Base-by-base conservation (phyloP, 2,797 vertebrate species). In the Vipera latastei region DNA sequence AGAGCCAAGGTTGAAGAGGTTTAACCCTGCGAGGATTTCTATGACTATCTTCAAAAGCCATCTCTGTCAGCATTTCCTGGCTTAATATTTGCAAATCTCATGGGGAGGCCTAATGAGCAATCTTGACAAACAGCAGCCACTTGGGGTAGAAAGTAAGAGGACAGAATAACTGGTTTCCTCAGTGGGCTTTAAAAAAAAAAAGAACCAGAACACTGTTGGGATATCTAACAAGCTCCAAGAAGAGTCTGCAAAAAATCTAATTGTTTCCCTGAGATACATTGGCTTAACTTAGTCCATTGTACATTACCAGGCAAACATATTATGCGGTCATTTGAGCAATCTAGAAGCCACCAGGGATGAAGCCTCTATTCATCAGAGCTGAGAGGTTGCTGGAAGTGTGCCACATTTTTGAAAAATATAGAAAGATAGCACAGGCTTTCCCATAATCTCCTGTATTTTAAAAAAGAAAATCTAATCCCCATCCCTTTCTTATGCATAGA, bases 1-100 rank as follows among this genome's bases (percentile, higher is more conserved):
- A 96, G 92, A 94, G n/a, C 93, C 95, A 94, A 93, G 92, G 28
- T 8, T 89, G 88, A 93, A 90, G 93, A 92, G 92, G 63, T 92
- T 90, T 96, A 90, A 86, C 91, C 0, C 1, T 93, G 44, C 73
- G 93, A 95, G 57, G 86, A 95, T 91, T 89, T 94, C 89, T 94
- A 7, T n/a, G 51, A 89, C 93, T 90, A 28, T 28, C 93, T 94
- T 92, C 93, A 92, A 94, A 95, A 95, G 94, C 61, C 8, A 0
- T 95, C 89, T 92, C 89, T 93, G 93, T 56, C 25, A 83, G 88
- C 90, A 93, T 91, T 94, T 88, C 65, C 78, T 86, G 88, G 28
- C 73, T 83, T 94, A 95, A 93, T 6, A 94, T 92, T 91, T 88
- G 25, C 63, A 51, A 92, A 51, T 91, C 78, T 90, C 93, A n/a